Evolutionary conservation across 2,797 vertebrate species (phyloP).

Genomic region (Propithecus deckenii): DNA sequence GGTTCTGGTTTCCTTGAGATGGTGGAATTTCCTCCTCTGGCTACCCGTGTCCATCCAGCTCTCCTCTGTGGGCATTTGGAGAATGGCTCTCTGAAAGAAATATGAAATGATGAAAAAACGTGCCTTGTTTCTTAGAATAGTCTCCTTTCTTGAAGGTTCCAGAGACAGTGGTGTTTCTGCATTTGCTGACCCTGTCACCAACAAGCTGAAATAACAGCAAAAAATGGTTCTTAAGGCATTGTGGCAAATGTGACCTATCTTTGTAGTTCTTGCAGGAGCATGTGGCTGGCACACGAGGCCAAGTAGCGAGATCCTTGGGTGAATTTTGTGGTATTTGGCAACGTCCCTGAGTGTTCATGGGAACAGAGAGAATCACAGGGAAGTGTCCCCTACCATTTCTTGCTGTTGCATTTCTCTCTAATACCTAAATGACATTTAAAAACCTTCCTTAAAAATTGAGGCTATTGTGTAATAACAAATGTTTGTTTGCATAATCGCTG

Average conservation of each 20-base stretch:
- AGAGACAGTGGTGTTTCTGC: not conserved
- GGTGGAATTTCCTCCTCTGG: not conserved
- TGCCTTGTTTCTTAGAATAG: not conserved
- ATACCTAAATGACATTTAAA: not conserved
- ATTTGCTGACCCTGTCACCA: not conserved
- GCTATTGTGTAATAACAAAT: not conserved
- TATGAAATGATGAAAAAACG: not conserved
- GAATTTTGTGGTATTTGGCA: too few relatives aligned
- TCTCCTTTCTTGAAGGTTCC: not conserved
- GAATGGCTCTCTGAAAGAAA: not conserved
- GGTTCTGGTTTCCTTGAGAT: not conserved
- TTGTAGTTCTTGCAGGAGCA: not conserved
- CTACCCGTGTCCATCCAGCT: not conserved
- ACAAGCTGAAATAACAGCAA: not conserved
- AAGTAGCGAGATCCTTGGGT: not conserved
- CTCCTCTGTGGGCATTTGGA: not conserved
- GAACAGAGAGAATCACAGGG: accelerated
- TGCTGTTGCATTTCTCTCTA: accelerated
- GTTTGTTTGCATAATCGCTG: not conserved
- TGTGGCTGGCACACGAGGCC: not conserved
- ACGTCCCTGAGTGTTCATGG: not conserved
- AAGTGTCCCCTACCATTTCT: not conserved
- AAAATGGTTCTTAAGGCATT: not conserved
- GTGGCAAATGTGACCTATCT: not conserved
- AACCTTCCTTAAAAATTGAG: not conserved